phyloP scores from a whole-genome alignment of 2,888 invertebrate genomes.

The Pachycephus smyrnensis region DNA sequence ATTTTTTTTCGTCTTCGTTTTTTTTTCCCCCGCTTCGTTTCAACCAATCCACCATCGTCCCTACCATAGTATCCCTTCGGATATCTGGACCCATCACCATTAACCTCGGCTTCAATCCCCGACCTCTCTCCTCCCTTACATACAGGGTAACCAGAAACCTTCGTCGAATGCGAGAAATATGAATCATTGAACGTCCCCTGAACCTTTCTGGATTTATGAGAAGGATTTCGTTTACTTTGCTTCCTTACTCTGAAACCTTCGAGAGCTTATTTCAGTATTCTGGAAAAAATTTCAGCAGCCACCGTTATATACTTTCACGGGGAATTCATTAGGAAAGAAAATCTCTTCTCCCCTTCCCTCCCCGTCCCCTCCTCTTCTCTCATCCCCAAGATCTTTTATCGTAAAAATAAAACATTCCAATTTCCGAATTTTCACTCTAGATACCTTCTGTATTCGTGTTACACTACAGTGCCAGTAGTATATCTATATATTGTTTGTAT shows the following conservation, averaged over 20 bases:
- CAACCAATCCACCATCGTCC: not conserved
- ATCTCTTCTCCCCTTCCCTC: too few relatives aligned
- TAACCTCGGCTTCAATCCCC: not conserved
- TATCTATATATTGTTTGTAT: not conserved
- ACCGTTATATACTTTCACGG: not conserved
- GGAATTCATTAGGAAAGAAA: not conserved
- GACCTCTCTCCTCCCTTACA: not conserved
- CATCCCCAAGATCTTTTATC: not conserved
- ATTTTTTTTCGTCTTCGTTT: not conserved
- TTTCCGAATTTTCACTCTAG: not conserved
- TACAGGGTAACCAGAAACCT: not conserved
- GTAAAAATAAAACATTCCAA: not conserved
- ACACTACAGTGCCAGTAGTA: fast-evolving
- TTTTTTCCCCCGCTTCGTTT: not conserved
- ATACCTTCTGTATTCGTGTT: not conserved
- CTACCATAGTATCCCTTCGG: not conserved
- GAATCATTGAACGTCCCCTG: not conserved
- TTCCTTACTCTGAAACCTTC: not conserved
- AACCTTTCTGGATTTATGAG: not conserved
- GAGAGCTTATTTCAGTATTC: not conserved
- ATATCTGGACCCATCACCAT: not conserved
- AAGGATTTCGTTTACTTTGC: not conserved
- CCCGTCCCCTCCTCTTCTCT: too few relatives aligned
- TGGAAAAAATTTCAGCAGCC: not conserved
- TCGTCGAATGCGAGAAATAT: slow-evolving; percentile 3